A percentile compares a stretch with the other conserved stretches of the same genome.
Conservation (phyloP, 2,888 invertebrate genomes). For the Hydriomena furcata region DNA sequence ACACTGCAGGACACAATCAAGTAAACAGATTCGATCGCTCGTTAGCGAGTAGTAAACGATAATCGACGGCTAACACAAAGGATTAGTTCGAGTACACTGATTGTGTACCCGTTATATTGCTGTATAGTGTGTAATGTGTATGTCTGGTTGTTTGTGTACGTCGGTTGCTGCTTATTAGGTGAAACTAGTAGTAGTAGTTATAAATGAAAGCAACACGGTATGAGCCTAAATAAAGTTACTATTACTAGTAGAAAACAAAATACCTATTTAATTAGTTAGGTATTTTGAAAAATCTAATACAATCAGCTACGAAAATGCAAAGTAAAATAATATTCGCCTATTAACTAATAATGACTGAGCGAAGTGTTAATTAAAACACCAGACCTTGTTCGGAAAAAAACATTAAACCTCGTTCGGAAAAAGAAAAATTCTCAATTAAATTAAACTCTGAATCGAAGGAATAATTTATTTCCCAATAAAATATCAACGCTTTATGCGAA, state of each 20-base stretch:
- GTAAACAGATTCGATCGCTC: slow-evolving; percentile 6
- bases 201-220: too few relatives aligned
- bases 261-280: too few relatives aligned
- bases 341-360: slow-evolving; percentile 18
- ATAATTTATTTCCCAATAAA: slow-evolving; percentile 51
- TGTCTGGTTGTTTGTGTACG: slow-evolving; percentile 1
- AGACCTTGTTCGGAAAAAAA: slow-evolving; percentile 36
- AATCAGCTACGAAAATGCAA: neutral
- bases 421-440: slow-evolving; percentile 47
- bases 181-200: too few relatives aligned
- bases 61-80: slow-evolving; percentile 22
- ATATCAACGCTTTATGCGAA: slow-evolving; percentile 43
- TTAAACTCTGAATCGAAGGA: slow-evolving; percentile 47
- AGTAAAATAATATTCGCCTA: neutral
- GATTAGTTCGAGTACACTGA: slow-evolving; percentile 12
- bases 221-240: too few relatives aligned
- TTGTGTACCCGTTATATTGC: neutral
- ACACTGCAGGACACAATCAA: slow-evolving; percentile 24
- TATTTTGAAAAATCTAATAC: neutral
- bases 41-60: slow-evolving; percentile 17
- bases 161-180: slow-evolving; percentile 3
- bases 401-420: slow-evolving; percentile 32
- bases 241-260: too few relatives aligned
- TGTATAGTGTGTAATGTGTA: too few relatives aligned
- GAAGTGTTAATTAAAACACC: slow-evolving; percentile 34